Conservation (phyloP, 2,888 invertebrate species). For the Leptopilina myrica region DNA sequence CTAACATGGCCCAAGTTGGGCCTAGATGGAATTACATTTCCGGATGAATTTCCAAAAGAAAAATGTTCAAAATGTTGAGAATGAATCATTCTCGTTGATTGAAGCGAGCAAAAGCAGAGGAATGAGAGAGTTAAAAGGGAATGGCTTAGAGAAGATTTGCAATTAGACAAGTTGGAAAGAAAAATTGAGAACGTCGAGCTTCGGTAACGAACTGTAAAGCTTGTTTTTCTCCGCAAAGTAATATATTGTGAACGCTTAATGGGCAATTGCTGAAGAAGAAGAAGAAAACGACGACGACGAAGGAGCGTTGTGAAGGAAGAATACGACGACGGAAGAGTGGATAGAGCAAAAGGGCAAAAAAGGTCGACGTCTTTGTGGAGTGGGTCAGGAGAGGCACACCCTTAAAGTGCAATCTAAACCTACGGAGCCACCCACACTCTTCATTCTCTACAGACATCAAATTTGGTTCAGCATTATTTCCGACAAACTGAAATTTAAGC, state of each 20-base stretch:
- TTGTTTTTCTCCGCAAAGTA: slow-evolving; percentile 44
- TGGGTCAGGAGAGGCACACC: slow-evolving; percentile 58
- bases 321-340: slow-evolving; percentile 29
- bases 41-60: not conserved
- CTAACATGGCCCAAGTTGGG: too few species aligned
- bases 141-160: slow-evolving; percentile 1
- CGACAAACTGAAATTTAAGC: too few species aligned
- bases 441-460: slow-evolving; percentile 9
- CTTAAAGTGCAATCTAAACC: slow-evolving; percentile 52
- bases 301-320: slow-evolving; percentile 43
- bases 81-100: slow-evolving; percentile 8
- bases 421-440: slow-evolving; percentile 45
- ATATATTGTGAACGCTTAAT: slow-evolving; percentile 50
- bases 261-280: slow-evolving; percentile 44
- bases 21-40: too few species aligned
- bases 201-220: slow-evolving; percentile 51
- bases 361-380: slow-evolving; percentile 57
- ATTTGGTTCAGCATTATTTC: not conserved
- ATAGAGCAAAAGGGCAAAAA: slow-evolving; percentile 49
- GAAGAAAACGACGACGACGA: too few species aligned
- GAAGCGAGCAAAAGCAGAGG: not conserved
- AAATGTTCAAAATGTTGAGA: not conserved
- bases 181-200: not conserved
- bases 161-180: slow-evolving; percentile 26
- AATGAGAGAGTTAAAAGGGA: not conserved